Evolutionary conservation across 2,797 vertebrate genomes (phyloP), one percentile per base, ranked within the genome.

Genomic region (Microctenopoma lineatum): DNA sequence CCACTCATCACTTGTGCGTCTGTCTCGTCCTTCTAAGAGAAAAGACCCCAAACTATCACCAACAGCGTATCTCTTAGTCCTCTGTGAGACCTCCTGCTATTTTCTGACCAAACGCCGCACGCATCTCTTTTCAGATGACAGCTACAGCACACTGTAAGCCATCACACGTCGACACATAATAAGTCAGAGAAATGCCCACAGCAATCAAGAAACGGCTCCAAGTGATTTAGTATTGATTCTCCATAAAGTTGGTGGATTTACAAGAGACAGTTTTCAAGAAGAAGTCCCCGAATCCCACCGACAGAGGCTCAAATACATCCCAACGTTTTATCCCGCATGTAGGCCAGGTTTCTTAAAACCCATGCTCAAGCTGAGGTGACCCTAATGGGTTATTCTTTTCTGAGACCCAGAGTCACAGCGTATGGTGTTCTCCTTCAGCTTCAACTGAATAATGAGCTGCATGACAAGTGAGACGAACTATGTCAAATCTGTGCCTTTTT

Each of bases 191-290:
- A 9, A 7, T 41, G 12, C 14, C 11, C 39, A 41, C 39, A 41
- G 52, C 32, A 52, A 64, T 53, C 50, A 63, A 34, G 44, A 12
- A 44, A 13, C 5, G n/a, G 66, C 68, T 62, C 72, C 10, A 38
- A 45, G 18, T 60, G 38, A 66, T 71, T 62, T 75, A 45, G 16
- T 60, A 45, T 58, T 61, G 38, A 71, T 38, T 4, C 48, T 10
- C 3, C 4, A 29, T 61, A 39, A 59, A 50, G 5, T 2, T 73
- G 44, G 21, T n/a, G 53, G 53, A 36, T 38, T 50, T 47, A 52
- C 16, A 42, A 47, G 29, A 59, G 8, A 46, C 1, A 16, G 18
- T 16, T 56, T 57, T 39, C 29, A 34, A 32, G 38, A 71, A 52
- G 1, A 57, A 39, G 2, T 53, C 18, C 18, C 36, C 41, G 32